These are phyloP conservation scores for Aphelocoma californica DNA, from an alignment of 2,797 vertebrate species.

Conservation along the genomic window DNA sequence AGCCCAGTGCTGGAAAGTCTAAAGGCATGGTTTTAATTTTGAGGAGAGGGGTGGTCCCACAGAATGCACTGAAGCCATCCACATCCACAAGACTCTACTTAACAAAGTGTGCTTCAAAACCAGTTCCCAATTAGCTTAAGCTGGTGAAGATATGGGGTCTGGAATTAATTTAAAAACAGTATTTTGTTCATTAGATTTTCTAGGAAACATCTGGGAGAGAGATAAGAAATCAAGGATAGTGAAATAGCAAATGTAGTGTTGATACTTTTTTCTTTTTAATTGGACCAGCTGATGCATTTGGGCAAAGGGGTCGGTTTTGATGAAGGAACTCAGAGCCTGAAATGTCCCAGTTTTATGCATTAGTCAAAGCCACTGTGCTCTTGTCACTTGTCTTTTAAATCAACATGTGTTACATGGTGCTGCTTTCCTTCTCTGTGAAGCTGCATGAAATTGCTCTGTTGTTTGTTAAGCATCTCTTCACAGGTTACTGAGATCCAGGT, in stretches of 20 bases:
- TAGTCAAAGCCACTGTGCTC: neutral
- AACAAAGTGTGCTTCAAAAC: neutral
- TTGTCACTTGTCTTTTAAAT: neutral
- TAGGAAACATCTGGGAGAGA: neutral
- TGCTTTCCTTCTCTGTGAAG: neutral
- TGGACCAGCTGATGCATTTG: neutral
- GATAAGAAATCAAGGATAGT: neutral
- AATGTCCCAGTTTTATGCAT: neutral
- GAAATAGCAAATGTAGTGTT: neutral
- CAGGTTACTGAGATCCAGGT: neutral
- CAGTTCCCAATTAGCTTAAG: neutral
- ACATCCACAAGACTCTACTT: neutral
- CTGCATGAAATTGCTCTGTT: neutral
- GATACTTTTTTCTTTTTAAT: neutral
- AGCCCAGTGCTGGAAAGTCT: neutral
- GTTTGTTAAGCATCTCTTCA: neutral
- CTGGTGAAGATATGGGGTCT: neutral
- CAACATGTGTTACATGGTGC: neutral
- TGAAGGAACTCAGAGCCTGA: neutral
- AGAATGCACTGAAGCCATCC: neutral
- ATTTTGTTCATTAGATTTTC: neutral
- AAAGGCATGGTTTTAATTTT: neutral
- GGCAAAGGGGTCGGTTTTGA: neutral
- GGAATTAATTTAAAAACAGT: neutral
- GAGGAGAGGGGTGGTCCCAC: neutral